Percentiles rank a stretch among this genome's conserved stretches.
These are phyloP conservation scores for Bellardia pandia DNA, from an alignment of 2,888 invertebrate species.

Conservation along the genomic window DNA sequence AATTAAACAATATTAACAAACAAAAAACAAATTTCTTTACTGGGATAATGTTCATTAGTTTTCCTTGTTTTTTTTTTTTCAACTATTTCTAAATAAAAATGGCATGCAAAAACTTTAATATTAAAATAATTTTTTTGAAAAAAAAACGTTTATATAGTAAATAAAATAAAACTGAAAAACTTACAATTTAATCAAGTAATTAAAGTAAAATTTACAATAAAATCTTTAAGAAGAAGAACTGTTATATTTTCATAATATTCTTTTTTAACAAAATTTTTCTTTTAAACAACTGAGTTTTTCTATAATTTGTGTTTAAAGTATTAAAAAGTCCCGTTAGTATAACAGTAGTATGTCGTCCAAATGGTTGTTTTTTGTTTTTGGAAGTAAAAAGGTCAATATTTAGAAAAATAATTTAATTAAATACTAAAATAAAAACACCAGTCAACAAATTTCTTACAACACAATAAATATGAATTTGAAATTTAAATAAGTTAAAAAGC, in stretches of 20 bases:
- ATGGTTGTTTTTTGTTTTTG: neutral
- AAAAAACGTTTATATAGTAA: slow-evolving; percentile 44
- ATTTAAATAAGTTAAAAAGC: no score
- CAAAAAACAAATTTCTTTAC: slow-evolving; percentile 41
- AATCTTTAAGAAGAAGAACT: slow-evolving; percentile 31
- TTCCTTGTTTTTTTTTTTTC: slow-evolving; percentile 19
- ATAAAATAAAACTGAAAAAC: slow-evolving; percentile 38
- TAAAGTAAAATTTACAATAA: slow-evolving; percentile 41
- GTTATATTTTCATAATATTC: slow-evolving; percentile 22
- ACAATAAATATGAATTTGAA: neutral
- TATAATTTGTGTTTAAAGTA: slow-evolving; percentile 2
- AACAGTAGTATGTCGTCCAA: neutral
- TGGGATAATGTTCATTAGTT: slow-evolving; percentile 33
- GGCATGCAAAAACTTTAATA: slow-evolving; percentile 64
- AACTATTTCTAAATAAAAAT: slow-evolving; percentile 57
- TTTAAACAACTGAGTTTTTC: slow-evolving; percentile 24
- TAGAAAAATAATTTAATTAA: slow-evolving; percentile 32
- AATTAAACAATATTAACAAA: slow-evolving; percentile 55
- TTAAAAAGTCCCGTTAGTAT: slow-evolving; percentile 21
- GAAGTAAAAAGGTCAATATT: slow-evolving; percentile 35
- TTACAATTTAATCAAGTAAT: slow-evolving; percentile 40
- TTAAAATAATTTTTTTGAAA: slow-evolving; percentile 49
- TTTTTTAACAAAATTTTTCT: slow-evolving; percentile 20
- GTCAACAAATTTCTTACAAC: neutral
- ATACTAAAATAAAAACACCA: slow-evolving; percentile 13